These are phyloP conservation scores for Plebejus argus DNA, from an alignment of 2,888 invertebrate genomes.

Conservation along the genomic window DNA sequence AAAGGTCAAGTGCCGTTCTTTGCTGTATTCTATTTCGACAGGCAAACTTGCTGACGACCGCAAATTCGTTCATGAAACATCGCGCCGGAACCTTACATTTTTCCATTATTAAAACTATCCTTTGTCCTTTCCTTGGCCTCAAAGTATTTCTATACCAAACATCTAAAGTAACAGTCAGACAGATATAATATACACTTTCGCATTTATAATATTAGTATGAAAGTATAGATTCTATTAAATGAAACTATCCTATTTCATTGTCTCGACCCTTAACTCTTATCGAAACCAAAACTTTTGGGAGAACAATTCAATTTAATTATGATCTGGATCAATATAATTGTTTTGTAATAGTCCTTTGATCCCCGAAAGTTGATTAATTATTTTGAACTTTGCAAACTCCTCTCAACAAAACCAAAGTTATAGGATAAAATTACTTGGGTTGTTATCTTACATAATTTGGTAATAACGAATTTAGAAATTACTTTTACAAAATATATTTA, in stretches of 20 bases:
- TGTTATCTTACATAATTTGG: background rate
- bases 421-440: background rate
- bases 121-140: no score
- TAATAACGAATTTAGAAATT: background rate
- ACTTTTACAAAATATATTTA: no score
- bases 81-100: no score
- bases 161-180: background rate
- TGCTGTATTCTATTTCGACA: no score
- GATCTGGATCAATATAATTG: slow-evolving; percentile 52
- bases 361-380: slow-evolving; percentile 52
- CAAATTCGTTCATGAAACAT: no score
- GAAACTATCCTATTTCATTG: background rate
- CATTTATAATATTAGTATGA: background rate
- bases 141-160: background rate
- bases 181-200: no score
- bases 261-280: slow-evolving; percentile 6
- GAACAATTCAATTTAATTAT: slow-evolving; percentile 47
- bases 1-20: no score
- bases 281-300: slow-evolving; percentile 35
- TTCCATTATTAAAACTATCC: no score
- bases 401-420: background rate
- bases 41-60: no score
- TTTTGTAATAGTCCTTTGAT: slow-evolving; percentile 52
- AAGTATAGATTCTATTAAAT: background rate
- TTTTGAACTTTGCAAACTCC: slow-evolving; percentile 36